Conservation (phyloP, 2,888 invertebrate genomes). For the Encarsia formosa region DNA sequence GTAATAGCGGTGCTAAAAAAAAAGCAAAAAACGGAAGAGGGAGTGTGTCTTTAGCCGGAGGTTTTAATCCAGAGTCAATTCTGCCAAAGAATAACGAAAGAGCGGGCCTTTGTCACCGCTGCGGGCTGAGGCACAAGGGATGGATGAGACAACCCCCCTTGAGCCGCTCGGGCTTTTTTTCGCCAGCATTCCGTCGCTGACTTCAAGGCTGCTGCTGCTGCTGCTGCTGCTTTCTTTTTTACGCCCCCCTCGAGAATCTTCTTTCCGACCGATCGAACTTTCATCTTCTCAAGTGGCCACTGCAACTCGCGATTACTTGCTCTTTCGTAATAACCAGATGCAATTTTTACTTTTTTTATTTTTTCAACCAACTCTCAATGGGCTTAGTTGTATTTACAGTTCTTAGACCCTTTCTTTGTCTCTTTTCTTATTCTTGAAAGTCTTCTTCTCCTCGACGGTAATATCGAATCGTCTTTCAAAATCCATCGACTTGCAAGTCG, state of each 20-base stretch:
- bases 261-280: neutral
- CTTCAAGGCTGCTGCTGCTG: no score
- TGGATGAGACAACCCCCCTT: no score
- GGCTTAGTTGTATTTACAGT: conserved; percentile 1
- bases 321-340: neutral
- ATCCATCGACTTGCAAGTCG: conserved; percentile 8
- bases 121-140: no score
- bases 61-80: no score
- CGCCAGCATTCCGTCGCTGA: no score
- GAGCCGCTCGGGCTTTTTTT: no score
- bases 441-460: conserved; percentile 5
- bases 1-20: neutral
- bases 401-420: conserved; percentile 11
- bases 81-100: no score
- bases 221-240: neutral
- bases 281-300: neutral
- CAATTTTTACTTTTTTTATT: neutral
- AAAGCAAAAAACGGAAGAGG: neutral
- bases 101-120: no score
- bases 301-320: no score
- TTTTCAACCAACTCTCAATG: no score
- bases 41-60: no score
- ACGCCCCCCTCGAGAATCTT: no score
- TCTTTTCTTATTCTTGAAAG: conserved; percentile 8
- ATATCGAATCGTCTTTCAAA: conserved; percentile 11